Evolutionary conservation across 2,888 invertebrate genomes (phyloP).

Genomic region (Sinotaia quadrata): DNA sequence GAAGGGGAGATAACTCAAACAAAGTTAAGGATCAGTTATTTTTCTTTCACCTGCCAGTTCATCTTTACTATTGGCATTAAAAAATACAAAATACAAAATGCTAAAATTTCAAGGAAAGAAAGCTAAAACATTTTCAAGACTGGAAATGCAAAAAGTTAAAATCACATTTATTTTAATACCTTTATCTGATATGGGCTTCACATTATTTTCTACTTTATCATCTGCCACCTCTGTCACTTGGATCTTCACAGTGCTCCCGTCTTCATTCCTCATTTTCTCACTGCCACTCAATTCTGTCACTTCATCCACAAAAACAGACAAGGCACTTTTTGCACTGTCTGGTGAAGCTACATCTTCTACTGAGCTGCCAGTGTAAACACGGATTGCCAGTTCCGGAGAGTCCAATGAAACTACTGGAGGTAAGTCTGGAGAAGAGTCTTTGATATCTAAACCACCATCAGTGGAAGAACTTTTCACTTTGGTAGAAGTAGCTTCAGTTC

Average conservation of each 20-base stretch:
- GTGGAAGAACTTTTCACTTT: not conserved
- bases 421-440: slow-evolving; percentile 39
- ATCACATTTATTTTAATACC: not conserved
- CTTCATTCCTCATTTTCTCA: not conserved
- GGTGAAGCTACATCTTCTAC: slow-evolving; percentile 11
- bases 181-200: not conserved
- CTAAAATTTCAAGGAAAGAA: no score
- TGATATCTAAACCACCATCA: not conserved
- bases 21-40: no score
- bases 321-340: slow-evolving; percentile 21
- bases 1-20: no score
- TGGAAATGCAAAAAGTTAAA: no score
- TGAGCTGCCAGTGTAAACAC: slow-evolving; percentile 27
- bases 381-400: slow-evolving; percentile 48
- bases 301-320: slow-evolving; percentile 15
- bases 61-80: no score
- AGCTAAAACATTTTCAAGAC: no score
- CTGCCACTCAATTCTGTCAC: not conserved
- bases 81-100: no score
- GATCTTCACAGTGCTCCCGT: not conserved
- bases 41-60: no score
- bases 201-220: not conserved
- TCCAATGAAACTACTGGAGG: slow-evolving; percentile 56
- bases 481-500: not conserved
- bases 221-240: not conserved